These are phyloP conservation scores for Acanthosepion pharaonis DNA, from an alignment of 2,888 invertebrate genomes.

Conservation along the genomic window DNA sequence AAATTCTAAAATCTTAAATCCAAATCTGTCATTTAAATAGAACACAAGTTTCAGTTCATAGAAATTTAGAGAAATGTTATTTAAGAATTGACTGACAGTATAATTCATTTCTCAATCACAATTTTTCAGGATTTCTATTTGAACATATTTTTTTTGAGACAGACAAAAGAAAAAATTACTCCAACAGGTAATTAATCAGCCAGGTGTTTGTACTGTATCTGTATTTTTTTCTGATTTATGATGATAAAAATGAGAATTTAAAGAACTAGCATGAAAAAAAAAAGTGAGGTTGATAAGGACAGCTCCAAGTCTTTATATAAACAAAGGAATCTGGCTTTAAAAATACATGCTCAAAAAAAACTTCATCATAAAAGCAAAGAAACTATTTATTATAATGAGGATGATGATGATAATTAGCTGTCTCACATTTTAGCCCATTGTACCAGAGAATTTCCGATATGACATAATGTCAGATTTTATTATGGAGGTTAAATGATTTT, in stretches of 20 bases:
- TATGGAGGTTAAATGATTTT: no score
- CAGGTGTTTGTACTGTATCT: no score
- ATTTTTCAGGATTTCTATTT: no score
- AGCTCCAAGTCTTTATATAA: neutral
- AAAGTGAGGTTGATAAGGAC: neutral
- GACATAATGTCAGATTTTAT: neutral
- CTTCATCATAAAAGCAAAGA: neutral
- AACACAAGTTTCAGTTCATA: neutral
- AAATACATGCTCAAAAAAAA: neutral
- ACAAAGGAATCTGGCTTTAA: neutral
- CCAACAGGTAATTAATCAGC: no score
- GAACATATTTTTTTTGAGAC: no score
- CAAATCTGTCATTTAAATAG: neutral
- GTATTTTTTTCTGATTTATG: neutral
- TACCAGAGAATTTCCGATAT: neutral
- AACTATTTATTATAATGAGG: neutral
- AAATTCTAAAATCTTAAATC: neutral
- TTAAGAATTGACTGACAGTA: neutral
- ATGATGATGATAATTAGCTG: neutral
- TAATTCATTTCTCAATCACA: neutral
- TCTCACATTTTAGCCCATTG: constrained; percentile 14
- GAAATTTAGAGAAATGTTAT: neutral
- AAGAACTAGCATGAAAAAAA: neutral
- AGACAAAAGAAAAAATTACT: no score
- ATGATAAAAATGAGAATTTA: neutral